Evolutionary conservation across 2,888 invertebrate genomes (phyloP), one percentile per base, ranked within the genome.

Genomic region (Hypercompe scribonia): DNA sequence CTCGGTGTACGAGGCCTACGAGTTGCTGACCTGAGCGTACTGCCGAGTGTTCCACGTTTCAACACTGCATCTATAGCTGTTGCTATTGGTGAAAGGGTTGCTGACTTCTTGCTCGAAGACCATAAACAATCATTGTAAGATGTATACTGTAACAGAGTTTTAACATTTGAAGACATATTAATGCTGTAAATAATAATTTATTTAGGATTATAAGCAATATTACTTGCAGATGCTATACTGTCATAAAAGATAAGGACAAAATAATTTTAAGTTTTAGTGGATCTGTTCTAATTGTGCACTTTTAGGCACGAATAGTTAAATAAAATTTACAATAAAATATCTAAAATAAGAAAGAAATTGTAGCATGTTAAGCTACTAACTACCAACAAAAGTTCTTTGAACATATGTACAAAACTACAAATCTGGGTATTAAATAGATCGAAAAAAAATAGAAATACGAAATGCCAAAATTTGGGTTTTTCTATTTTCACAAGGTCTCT

Each of bases 21-120:
- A 42, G 91, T 86, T 15, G 91, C 89, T 0, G 93, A 93, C 83
- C 84, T 87, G 28, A 81, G 89, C 73, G 90, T 78, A 71, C 64
- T 91, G 78, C 92, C 91, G 3, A 42, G 33, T 1, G 77, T 86
- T 46, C 89, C 90, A 42, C 87, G 90, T 18, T 91, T 87, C 1
- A 92, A 89, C 80, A 90, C 93, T 7, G 93, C 88, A 18, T 92
- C 94, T 11, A 75, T 87, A 2, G 77, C 88, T 61, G 80, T 94
- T 24, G 93, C 93, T 0, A 76, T 93, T 34, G 93, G 92, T 0
- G 93, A 93, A 13, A 70, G 73, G 70, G 70, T 73, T 10, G 73
- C 65, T 34, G 70, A 73, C 18, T 69, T 73, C n/a, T 31, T 73
- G 8, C 50, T 70, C 8, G 70, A 58, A 18, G 63, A 73, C 11